Base-by-base conservation (phyloP, 2,797 vertebrate genomes). In the Notolepis coatsorum region DNA sequence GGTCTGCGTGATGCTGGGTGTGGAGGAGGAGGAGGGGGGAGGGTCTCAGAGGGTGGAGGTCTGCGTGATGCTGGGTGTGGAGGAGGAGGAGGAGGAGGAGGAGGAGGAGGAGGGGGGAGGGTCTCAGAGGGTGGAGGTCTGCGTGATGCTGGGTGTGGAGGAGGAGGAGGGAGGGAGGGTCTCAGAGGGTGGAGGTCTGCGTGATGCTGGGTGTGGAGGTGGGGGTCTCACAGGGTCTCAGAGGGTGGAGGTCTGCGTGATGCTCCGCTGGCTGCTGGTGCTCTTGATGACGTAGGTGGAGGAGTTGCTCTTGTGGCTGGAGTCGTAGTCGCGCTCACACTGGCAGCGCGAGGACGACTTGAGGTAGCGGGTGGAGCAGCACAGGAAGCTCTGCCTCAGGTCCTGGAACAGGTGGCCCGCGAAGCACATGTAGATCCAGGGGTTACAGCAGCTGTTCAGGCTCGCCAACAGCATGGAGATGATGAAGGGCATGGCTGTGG, bases 391-490 rank as follows among this genome's bases (percentile, higher is more conserved):
- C 73, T 95, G 95, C 72, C 94, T 38, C 2, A 99, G 93, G 77
- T 98, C 97, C 0, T 96, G 96, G 89, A 99, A 97, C 62, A 99
- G 95, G 75, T 98, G 96, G 0, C 97, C 97, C 0, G 95, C 96
- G 65, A 99, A 99, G 60, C 95, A 95, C 97, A 99, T 95, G 92
- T 99, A 99, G 94, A 99, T 99, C 97, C 98, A 99, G 42, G 98
- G 98, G 91, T 99, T 99, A 75, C 97, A 99, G 91, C 98, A 99
- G 91, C 97, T 99, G 92, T 99, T 99, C 69, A 99, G 94, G 86
- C 97, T 99, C 77, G 96, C 97, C 84, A 99, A 92, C 48, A 98
- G 92, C 93, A 97, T 96, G 84, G 95, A 94, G 4, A 98, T 96
- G 89, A 96, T 95, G 88, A 97, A 98, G 21, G 93, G 89, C 1